A percentile compares a stretch with the other conserved stretches of the same genome.
Conservation (phyloP, 2,888 invertebrate genomes). For the Cheilosia impressa region DNA sequence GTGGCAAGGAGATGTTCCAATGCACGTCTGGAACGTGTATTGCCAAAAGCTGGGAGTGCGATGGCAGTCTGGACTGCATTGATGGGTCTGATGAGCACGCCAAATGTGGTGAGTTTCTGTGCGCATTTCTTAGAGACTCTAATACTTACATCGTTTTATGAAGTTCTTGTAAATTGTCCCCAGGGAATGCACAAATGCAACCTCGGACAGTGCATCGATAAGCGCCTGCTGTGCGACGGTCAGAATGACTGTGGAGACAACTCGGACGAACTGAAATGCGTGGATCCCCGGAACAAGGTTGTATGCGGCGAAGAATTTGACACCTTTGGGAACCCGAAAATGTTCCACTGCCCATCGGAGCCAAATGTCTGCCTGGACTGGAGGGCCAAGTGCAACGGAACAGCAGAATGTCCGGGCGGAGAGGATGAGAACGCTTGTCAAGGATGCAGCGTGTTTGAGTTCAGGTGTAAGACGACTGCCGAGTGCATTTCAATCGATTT, state of each 20-base stretch:
- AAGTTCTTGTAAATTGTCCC: constrained; percentile 79
- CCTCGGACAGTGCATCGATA: constrained; percentile 85
- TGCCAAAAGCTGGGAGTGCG: constrained; percentile 88
- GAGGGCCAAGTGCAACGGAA: constrained; percentile 86
- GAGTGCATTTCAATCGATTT: constrained; percentile 86
- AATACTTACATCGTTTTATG: too few species aligned
- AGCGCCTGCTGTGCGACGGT: constrained; percentile 85
- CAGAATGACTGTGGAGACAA: constrained; percentile 86
- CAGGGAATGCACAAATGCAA: constrained; percentile 83
- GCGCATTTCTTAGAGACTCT: constrained; percentile 77
- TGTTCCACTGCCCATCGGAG: constrained; percentile 81
- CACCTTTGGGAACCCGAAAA: constrained; percentile 74
- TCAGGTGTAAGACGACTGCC: constrained; percentile 86
- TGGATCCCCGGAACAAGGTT: constrained; percentile 70
- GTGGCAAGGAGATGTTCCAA: constrained; percentile 85
- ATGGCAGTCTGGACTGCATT: constrained; percentile 89
- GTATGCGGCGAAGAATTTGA: constrained; percentile 83
- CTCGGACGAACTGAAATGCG: constrained; percentile 85
- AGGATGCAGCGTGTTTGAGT: constrained; percentile 86
- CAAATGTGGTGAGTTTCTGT: constrained; percentile 82
- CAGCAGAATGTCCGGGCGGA: constrained; percentile 88
- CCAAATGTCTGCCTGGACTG: constrained; percentile 79
- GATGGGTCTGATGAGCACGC: constrained; percentile 90
- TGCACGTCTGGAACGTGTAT: constrained; percentile 90
- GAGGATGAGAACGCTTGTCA: constrained; percentile 89